Evolutionary conservation across 2,888 invertebrate species (phyloP), one percentile per base, ranked within the genome.

Genomic region (Eulithis testata): DNA sequence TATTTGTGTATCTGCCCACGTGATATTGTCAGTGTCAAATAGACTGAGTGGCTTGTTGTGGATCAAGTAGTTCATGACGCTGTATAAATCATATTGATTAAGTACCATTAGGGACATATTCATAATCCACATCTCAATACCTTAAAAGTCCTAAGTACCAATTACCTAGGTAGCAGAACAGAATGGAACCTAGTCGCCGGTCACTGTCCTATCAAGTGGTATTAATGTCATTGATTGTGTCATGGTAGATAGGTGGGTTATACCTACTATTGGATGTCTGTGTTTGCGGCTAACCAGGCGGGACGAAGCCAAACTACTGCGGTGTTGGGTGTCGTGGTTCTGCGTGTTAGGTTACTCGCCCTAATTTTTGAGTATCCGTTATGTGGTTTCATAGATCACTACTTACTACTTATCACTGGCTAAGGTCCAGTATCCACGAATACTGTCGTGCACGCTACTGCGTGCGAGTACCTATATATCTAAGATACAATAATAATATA

Each of bases 241-340:
- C 54, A 45, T 68, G 44, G 54, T 14, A 21, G 49, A 0, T 14
- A 47, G 5, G 21, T 21, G 21, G 21, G 6, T 8, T 8, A 57
- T 56, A 47, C 12, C 31, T 59, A 59, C 31, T 59, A 59, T 27
- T 51, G 59, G 70, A 71, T 70, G 69, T 73, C 77, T 75, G 73
- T 8, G 37, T 8, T 11, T 40, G 31, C 65, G 76, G 73, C 75
- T 76, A 75, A 37, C 69, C 77, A 80, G 71, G 80, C 78, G 82
- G 69, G 67, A 72, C 73, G 90, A 90, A 90, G 89, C 90, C 90
- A 83, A 77, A 85, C 81, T 77, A 73, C 75, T 65, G 71, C 68
- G 12, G 83, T 76, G 73, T 89, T 69, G 70, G 63, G 73, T 90
- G 79, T 81, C 88, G 84, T 70, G 87, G 87, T 86, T 73, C 61